A percentile compares a stretch with the other conserved stretches of the same genome.
These are phyloP conservation scores for Bombus haemorrhoidalis DNA, from an alignment of 1,140 invertebrate genomes.

Conservation along the genomic window DNA sequence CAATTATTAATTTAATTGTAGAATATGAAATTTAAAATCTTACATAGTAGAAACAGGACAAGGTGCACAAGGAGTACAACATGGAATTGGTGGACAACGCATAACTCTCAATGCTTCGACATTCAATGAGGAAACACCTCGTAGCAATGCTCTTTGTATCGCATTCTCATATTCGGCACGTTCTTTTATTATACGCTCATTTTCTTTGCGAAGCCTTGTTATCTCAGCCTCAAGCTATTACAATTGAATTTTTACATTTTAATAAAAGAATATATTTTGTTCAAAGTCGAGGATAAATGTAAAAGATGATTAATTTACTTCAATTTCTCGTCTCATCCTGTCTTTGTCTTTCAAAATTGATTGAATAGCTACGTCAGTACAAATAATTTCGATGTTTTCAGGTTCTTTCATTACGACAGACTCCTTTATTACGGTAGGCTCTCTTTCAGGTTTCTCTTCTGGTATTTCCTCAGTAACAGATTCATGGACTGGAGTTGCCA, in stretches of 20 bases:
- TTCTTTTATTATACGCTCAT: slow-evolving; percentile 75
- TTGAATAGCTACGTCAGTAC: slow-evolving; percentile 22
- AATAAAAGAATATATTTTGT: not conserved
- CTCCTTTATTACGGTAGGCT: not conserved
- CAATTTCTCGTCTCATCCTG: slow-evolving; percentile 56
- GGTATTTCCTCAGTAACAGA: not conserved
- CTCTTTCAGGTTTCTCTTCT: not conserved
- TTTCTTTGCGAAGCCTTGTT: slow-evolving; percentile 70
- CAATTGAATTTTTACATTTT: not conserved
- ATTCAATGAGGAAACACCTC: slow-evolving; percentile 78
- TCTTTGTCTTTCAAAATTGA: slow-evolving; percentile 42
- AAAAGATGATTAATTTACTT: slow-evolving; percentile 51
- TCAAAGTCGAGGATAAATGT: not conserved
- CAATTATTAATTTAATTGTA: too few relatives aligned
- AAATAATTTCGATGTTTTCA: slow-evolving; percentile 1
- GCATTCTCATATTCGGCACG: slow-evolving; percentile 76
- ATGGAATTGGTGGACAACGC: slow-evolving; percentile 71
- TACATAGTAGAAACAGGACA: slow-evolving; percentile 59
- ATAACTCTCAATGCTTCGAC: slow-evolving; percentile 76
- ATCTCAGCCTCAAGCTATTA: slow-evolving; percentile 73
- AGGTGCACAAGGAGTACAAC: slow-evolving; percentile 66
- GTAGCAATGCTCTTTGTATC: slow-evolving; percentile 75
- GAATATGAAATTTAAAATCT: not conserved
- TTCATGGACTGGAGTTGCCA: not conserved
- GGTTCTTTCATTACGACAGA: too few relatives aligned